Evolutionary conservation across 2,113 vertebrate species (phyloP), one percentile per base, ranked within the genome.

Genomic region (Entelurus aequoreus): DNA sequence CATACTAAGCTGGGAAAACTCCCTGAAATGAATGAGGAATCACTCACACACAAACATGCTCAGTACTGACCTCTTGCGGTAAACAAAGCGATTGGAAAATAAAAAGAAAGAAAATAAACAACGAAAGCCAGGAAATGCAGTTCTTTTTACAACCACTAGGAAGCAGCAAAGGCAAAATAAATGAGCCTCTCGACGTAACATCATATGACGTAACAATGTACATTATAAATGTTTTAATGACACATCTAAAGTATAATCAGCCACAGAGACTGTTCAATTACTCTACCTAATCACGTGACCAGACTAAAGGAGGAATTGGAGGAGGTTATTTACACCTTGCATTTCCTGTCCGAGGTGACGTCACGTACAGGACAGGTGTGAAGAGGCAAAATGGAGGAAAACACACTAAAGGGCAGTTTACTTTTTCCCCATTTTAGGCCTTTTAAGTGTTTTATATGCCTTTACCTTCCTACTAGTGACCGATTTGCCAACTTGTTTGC

Each of bases 341-440:
- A 77, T 82, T 86, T 84, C 75, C 76, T 80, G 73, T 36, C 6
- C 28, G 62, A 49, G 62, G 82, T 84, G 82, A 84, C 53, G 78
- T 87, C 74, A 84, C 82, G 71, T 67, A 63, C 37, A 63, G 63
- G 37, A 69, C 54, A 68, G 60, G 78, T 67, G 81, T 81, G 69
- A 84, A 76, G 76, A 62, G 38, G 66, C 60, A 65, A 64, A 61
- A 65, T 66, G 58, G 70, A 63, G 55, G 40, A 51, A 54, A 55
- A 67, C 57, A 46, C 46, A 21, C 55, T 42, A 38, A 11, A 12
- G 42, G 42, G 3, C 12, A 3, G 10, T 46, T 46, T 12, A 5
- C 28, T 28, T 28, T 28, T 28, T 28, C 4, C 28, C 28, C 28
- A 28, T 28, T 3, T 28, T 19, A 19, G 19, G 19, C 19, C 19